phyloP scores from a whole-genome alignment of 2,797 vertebrate genomes.

The Protonibea diacanthus region DNA sequence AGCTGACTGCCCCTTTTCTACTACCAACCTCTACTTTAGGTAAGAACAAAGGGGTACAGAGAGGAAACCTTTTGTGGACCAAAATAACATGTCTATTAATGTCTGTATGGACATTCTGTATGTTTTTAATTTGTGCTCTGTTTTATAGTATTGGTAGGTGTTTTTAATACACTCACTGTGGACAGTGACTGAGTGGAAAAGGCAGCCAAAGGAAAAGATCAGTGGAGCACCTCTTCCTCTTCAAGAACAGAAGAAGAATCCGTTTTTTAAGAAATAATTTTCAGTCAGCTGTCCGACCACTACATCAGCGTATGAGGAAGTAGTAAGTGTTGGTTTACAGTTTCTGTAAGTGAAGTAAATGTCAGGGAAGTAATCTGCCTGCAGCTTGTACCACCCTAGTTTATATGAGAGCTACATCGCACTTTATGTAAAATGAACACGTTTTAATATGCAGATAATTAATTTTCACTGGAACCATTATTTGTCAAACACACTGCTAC shows the following conservation, averaged over 20 bases:
- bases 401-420: slow-evolving; percentile 5
- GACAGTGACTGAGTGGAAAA: too few relatives aligned
- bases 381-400: background rate
- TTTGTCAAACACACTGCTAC: background rate
- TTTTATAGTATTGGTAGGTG: background rate
- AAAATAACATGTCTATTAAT: background rate
- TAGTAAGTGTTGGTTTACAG: slow-evolving; percentile 3
- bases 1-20: background rate
- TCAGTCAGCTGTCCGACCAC: background rate
- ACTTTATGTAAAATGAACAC: slow-evolving; percentile 6
- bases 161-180: too few relatives aligned
- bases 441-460: background rate
- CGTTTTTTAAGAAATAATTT: background rate
- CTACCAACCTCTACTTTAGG: background rate
- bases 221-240: background rate
- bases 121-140: background rate
- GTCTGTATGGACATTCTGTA: too few relatives aligned
- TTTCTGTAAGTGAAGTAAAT: slow-evolving; percentile 3
- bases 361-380: slow-evolving; percentile 18
- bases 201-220: too few relatives aligned
- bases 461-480: background rate
- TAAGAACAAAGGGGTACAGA: background rate
- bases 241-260: background rate
- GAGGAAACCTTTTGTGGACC: background rate
- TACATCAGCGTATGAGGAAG: slow-evolving; percentile 20